Evolutionary conservation across 2,888 invertebrate genomes (phyloP).

Genomic region (Cheilosia grossa): DNA sequence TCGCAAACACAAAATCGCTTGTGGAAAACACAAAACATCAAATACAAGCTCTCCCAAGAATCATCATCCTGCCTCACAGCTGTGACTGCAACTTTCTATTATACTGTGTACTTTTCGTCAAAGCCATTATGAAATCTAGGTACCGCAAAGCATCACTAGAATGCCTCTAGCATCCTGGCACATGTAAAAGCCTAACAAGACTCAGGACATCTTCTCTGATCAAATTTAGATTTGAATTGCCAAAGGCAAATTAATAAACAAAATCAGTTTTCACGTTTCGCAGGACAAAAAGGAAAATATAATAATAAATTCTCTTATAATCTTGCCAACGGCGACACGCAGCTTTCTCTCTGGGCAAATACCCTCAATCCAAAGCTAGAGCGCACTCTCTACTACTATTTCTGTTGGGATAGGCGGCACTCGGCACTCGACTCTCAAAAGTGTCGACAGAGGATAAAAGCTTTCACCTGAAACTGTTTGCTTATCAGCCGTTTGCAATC

Average conservation of each 20-base stretch:
- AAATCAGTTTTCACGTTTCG: constrained; percentile 9
- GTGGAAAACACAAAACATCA: too few relatives aligned
- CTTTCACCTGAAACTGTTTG: constrained; percentile 40
- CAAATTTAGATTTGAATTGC: constrained; percentile 22
- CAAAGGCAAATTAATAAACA: not conserved
- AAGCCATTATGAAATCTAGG: not conserved
- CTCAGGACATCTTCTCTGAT: constrained; percentile 18
- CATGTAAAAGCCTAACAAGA: not conserved
- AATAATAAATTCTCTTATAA: constrained; percentile 43
- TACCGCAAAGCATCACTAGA: constrained; percentile 10
- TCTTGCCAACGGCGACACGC: constrained; percentile 15
- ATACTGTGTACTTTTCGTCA: not conserved
- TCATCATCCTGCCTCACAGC: too few relatives aligned
- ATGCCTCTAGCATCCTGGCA: not conserved
- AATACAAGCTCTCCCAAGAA: too few relatives aligned
- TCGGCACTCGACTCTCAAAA: too few relatives aligned
- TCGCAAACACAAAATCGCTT: too few relatives aligned
- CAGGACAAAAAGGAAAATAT: not conserved
- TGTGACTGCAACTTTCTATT: too few relatives aligned
- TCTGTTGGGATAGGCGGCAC: not conserved
- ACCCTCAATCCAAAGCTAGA: too few relatives aligned
- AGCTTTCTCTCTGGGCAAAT: constrained; percentile 3
- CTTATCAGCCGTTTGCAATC: constrained; percentile 23
- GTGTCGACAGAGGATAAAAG: not conserved
- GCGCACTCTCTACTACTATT: too few relatives aligned